phyloP scores from a whole-genome alignment of 2,888 invertebrate genomes.

The Actias luna region DNA sequence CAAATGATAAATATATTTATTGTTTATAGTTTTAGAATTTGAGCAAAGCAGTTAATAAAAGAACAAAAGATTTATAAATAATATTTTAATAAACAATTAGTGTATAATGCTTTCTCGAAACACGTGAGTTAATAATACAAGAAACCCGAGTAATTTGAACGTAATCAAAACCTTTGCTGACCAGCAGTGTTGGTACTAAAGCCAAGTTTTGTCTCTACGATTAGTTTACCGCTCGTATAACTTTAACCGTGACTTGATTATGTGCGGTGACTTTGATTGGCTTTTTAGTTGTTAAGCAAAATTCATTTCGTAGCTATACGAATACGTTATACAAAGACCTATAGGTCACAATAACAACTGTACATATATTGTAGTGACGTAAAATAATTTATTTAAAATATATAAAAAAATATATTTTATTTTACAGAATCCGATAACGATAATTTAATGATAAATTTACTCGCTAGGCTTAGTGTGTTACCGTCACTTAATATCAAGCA shows the following conservation, averaged over 20 bases:
- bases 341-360: not conserved
- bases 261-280: slow-evolving; percentile 1
- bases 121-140: not conserved
- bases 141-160: not conserved
- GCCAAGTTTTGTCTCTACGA: not conserved
- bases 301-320: not conserved
- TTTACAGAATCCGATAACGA: no score
- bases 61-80: not conserved
- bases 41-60: not conserved
- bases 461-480: no score
- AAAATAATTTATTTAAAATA: not conserved
- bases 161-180: not conserved
- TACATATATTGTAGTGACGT: not conserved
- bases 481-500: no score
- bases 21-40: not conserved
- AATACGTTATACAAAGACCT: not conserved
- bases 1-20: not conserved
- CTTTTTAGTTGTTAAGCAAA: not conserved
- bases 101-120: not conserved
- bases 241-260: not conserved
- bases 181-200: not conserved
- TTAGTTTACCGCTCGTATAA: not conserved
- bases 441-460: no score
- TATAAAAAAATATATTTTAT: no score
- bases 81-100: not conserved